These are phyloP conservation scores for Festucalex cinctus DNA, from an alignment of 2,113 vertebrate species.

Conservation along the genomic window DNA sequence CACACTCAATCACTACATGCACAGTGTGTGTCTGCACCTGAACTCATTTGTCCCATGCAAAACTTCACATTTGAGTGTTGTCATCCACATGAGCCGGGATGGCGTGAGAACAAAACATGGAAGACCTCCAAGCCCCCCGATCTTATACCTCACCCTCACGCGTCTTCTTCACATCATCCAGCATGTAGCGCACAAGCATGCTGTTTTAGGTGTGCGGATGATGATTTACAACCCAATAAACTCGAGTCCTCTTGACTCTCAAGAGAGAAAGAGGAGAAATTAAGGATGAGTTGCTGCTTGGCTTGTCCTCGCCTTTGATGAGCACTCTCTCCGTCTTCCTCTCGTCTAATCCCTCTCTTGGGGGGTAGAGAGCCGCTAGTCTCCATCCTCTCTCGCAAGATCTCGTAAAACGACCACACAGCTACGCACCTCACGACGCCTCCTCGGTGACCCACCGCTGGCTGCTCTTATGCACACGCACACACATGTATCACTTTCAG, in stretches of 20 bases:
- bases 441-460: slow-evolving; percentile 28
- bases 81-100: neutral
- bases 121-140: neutral
- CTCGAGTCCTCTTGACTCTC: slow-evolving; percentile 39
- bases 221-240: slow-evolving; percentile 62
- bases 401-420: slow-evolving; percentile 66
- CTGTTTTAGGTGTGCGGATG: slow-evolving; percentile 49
- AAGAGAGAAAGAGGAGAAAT: slow-evolving; percentile 41
- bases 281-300: slow-evolving; percentile 53
- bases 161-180: slow-evolving; percentile 14
- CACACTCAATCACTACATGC: neutral
- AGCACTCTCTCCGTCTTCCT: slow-evolving; percentile 56
- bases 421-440: slow-evolving; percentile 43
- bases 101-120: slow-evolving; percentile 4
- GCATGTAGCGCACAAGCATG: slow-evolving; percentile 12
- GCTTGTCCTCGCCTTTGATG: slow-evolving; percentile 58
- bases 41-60: neutral
- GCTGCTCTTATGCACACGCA: neutral
- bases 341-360: slow-evolving; percentile 53
- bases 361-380: slow-evolving; percentile 48
- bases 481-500: neutral
- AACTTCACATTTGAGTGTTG: neutral
- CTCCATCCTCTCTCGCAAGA: slow-evolving; percentile 34
- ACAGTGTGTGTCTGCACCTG: neutral
- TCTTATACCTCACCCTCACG: neutral